A percentile compares a stretch with the other conserved stretches of the same genome.
Evolutionary conservation across 2,888 invertebrate species (phyloP).

Genomic region (Biston stratarius): DNA sequence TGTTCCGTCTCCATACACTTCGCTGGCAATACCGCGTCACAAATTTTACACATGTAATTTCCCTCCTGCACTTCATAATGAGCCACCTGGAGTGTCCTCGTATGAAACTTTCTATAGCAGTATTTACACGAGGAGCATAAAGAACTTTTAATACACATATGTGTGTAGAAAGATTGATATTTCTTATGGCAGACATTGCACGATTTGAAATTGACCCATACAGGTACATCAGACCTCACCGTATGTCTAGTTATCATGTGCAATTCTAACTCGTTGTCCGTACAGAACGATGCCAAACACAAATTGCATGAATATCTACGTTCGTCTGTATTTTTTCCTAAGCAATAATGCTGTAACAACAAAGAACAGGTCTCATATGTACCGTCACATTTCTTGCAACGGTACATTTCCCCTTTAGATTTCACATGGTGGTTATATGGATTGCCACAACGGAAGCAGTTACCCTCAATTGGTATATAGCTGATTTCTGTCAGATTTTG

Average conservation of each 20-base stretch:
- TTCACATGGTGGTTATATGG: slow-evolving; percentile 29
- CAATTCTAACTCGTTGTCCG: rapidly evolving
- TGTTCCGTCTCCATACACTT: slow-evolving; percentile 58
- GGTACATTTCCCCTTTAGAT: slow-evolving; percentile 22
- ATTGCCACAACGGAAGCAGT: slow-evolving; percentile 59
- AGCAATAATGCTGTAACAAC: slow-evolving; percentile 12
- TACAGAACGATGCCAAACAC: slow-evolving; percentile 12
- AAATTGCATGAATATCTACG: background rate
- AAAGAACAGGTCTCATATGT: slow-evolving; percentile 47
- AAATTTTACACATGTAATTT: slow-evolving; percentile 49
- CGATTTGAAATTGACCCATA: background rate
- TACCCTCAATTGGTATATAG: slow-evolving; percentile 40
- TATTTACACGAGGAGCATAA: slow-evolving; percentile 35
- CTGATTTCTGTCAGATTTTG: rapidly evolving
- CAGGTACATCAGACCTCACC: slow-evolving; percentile 58
- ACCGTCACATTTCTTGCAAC: slow-evolving; percentile 44
- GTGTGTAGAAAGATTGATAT: slow-evolving; percentile 32
- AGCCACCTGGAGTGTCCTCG: background rate
- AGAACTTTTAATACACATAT: slow-evolving; percentile 46
- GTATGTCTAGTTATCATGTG: slow-evolving; percentile 53
- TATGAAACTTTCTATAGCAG: slow-evolving; percentile 53
- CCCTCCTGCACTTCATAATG: slow-evolving; percentile 40
- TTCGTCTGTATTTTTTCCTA: no score
- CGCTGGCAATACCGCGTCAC: slow-evolving; percentile 31
- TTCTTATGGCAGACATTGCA: slow-evolving; percentile 40